Evolutionary conservation across 2,888 invertebrate species (phyloP), one percentile per base, ranked within the genome.

Genomic region (Pyrocoelia pectoralis): DNA sequence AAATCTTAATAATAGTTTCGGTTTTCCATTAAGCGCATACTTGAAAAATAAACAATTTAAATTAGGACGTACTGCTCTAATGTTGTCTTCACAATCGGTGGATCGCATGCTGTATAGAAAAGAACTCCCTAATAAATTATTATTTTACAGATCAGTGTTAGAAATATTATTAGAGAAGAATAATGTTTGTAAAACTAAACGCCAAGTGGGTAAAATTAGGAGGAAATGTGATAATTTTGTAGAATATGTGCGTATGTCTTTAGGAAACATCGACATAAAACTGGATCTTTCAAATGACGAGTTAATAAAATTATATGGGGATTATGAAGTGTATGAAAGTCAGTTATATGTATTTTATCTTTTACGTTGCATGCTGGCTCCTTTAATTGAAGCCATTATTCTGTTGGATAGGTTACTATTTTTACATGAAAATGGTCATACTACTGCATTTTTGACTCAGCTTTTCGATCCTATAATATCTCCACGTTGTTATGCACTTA

Each of bases 391-490:
- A 79, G 86, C 88, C 70, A 83, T 94, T 1, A 91, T 97, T 72
- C 82, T 96, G 62, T 82, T 95, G 56, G 97, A 97, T 80, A 86
- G 95, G 72, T 79, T 93, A 41, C 82, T 92, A 72, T 96, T 85
- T 84, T 85, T 97, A 24, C 80, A 86, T 62, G 93, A 94, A 75
- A 83, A 83, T 72, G 85, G 84, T 1, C 83, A 83, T 73, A 74
- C 83, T 6, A 82, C 85, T 65, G 85, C 88, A 13, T 87, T 84
- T 82, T 78, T 95, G 61, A 87, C 94, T 17, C 88, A 89, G 73
- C 81, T 96, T 65, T 96, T 96, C 81, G 91, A 96, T 83, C 91
- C 94, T 4, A 84, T 91, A 0, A 81, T 91, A 61, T 96, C 95
- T 1, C 96, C 96, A 1, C 83, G 95, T 70, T 93, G 92, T 81